A percentile compares a stretch with the other conserved stretches of the same genome.
These are phyloP conservation scores for Saimiri boliviensis DNA, from an alignment of 2,113 vertebrate species.

Conservation along the genomic window DNA sequence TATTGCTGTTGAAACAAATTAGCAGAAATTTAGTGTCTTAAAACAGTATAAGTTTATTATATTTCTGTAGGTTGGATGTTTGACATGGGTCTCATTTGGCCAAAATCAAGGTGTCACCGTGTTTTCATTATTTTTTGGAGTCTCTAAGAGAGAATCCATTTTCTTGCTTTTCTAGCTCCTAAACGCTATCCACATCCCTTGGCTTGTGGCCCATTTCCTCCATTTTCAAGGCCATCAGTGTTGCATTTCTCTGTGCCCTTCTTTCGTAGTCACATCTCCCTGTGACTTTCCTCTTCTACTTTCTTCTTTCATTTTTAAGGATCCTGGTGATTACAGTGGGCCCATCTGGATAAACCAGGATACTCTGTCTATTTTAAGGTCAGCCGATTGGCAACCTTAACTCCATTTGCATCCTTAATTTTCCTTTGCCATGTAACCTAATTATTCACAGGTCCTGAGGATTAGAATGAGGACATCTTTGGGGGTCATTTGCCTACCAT, in stretches of 20 bases:
- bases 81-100: background rate
- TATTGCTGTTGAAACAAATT: background rate
- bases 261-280: background rate
- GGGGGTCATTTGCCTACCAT: background rate
- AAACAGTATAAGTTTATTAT: background rate
- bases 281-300: background rate
- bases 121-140: background rate
- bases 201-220: background rate
- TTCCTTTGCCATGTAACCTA: background rate
- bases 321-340: background rate
- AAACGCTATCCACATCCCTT: background rate
- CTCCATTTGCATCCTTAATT: background rate
- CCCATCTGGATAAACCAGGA: background rate
- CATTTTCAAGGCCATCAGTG: background rate
- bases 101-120: background rate
- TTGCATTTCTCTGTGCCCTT: background rate
- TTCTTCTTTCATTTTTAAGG: background rate
- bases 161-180: background rate
- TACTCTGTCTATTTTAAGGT: background rate
- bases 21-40: background rate
- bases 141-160: background rate
- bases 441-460: background rate
- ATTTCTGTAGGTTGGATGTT: background rate
- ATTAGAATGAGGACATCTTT: background rate
- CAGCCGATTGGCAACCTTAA: background rate